Evolutionary conservation across 2,888 invertebrate species (phyloP).

Genomic region (Neoitamus cyanurus): DNA sequence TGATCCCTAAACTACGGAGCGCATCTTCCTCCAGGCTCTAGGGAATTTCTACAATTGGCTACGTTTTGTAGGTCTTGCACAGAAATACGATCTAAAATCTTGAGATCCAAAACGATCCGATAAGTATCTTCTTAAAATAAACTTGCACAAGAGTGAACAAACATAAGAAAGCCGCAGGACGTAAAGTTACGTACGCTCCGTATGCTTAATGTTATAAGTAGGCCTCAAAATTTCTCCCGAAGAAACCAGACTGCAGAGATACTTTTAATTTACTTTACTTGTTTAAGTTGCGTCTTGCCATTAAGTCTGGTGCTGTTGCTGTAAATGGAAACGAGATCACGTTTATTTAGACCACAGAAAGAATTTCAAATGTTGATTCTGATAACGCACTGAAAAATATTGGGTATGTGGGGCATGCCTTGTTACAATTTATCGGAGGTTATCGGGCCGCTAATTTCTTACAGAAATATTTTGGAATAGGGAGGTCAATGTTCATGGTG

Average conservation of each 20-base stretch:
- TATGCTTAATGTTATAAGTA: background rate
- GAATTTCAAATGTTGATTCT: background rate
- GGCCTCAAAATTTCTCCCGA: background rate
- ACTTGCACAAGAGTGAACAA: background rate
- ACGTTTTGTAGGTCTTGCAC: background rate
- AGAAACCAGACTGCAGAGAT: background rate
- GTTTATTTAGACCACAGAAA: background rate
- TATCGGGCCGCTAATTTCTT: background rate
- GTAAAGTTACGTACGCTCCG: background rate
- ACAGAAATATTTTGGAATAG: background rate
- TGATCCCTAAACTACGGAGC: background rate
- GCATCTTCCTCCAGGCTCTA: background rate
- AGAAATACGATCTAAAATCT: background rate
- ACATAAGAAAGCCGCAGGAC: background rate
- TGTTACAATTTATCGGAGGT: background rate
- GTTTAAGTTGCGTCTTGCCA: background rate
- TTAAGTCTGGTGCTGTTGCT: background rate
- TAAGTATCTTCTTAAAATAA: background rate
- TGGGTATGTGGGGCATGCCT: background rate
- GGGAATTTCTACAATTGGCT: background rate
- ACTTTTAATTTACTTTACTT: too few species aligned
- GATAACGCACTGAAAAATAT: background rate
- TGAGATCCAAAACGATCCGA: background rate
- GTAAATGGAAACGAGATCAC: background rate
- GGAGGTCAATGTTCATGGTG: background rate